Percentiles rank a stretch among this genome's conserved stretches.
Conservation (phyloP, 64 coral and sea anemone species). For the Dendrophyllia cribrosa region DNA sequence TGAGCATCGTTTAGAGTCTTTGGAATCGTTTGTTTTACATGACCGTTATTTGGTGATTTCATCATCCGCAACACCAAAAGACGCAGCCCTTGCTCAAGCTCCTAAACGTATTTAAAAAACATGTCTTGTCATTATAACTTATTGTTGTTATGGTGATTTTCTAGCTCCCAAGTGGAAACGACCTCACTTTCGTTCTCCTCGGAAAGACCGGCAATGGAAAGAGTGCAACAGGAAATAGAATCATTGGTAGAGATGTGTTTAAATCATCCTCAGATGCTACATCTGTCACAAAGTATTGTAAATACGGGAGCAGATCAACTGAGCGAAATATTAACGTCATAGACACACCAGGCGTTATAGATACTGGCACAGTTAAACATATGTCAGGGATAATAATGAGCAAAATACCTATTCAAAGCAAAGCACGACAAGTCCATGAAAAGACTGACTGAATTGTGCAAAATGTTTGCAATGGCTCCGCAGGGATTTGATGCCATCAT, state of each 20-base stretch:
- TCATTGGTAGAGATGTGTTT: not conserved
- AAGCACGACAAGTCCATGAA: not conserved
- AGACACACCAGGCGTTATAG: constrained; percentile 42
- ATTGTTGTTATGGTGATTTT: too few relatives aligned
- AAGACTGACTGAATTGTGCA: not conserved
- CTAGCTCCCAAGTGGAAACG: not conserved
- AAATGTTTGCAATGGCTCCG: constrained; percentile 32
- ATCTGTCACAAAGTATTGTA: not conserved
- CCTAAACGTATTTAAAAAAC: too few relatives aligned
- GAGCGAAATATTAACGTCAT: constrained; percentile 11
- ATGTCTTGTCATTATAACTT: too few relatives aligned
- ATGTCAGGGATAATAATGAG: not conserved
- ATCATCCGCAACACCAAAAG: too few relatives aligned
- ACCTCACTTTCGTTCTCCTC: constrained; percentile 24
- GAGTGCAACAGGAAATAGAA: constrained; percentile 42
- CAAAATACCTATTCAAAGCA: not conserved
- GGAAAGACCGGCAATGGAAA: constrained; percentile 54
- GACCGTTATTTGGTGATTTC: too few relatives aligned
- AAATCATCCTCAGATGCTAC: not conserved
- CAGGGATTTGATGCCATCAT: constrained; percentile 16
- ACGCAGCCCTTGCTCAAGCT: too few relatives aligned
- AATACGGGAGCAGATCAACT: not conserved
- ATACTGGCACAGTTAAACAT: constrained; percentile 4
- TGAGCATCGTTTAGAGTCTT: too few relatives aligned
- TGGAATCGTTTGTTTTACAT: too few relatives aligned